These are phyloP conservation scores for Thamnophis sirtalis DNA, from an alignment of 2,113 vertebrate genomes.

Conservation along the genomic window DNA sequence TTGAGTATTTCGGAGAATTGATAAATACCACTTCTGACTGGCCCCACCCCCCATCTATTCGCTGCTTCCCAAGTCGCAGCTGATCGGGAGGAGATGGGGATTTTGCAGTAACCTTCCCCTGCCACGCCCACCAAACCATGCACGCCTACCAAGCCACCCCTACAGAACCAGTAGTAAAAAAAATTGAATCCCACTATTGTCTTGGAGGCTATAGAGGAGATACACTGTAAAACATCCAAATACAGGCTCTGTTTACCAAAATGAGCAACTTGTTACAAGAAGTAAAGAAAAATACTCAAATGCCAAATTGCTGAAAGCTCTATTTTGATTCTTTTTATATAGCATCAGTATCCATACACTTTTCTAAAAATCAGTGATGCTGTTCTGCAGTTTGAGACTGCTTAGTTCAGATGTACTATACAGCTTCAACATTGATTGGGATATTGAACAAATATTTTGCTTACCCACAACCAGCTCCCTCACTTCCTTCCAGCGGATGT, in stretches of 20 bases:
- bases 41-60: too few relatives aligned
- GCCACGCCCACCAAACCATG: too few relatives aligned
- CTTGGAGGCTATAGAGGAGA: background rate
- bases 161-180: too few relatives aligned
- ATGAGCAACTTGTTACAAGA: background rate
- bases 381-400: background rate
- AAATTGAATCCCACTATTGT: too few relatives aligned
- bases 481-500: conserved; percentile 91
- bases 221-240: background rate
- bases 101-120: too few relatives aligned
- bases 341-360: background rate
- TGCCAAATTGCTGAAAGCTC: background rate
- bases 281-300: background rate
- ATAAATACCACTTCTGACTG: too few relatives aligned
- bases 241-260: background rate
- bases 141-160: too few relatives aligned
- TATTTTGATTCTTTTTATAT: background rate
- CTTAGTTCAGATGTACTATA: background rate
- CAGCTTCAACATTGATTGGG: background rate
- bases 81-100: too few relatives aligned
- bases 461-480: conserved; percentile 95
- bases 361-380: background rate
- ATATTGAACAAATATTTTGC: conserved; percentile 19
- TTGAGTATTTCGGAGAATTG: too few relatives aligned
- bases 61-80: too few relatives aligned